Evolutionary conservation across 2,113 vertebrate species (phyloP).

Genomic region (Thamnaconus septentrionalis): DNA sequence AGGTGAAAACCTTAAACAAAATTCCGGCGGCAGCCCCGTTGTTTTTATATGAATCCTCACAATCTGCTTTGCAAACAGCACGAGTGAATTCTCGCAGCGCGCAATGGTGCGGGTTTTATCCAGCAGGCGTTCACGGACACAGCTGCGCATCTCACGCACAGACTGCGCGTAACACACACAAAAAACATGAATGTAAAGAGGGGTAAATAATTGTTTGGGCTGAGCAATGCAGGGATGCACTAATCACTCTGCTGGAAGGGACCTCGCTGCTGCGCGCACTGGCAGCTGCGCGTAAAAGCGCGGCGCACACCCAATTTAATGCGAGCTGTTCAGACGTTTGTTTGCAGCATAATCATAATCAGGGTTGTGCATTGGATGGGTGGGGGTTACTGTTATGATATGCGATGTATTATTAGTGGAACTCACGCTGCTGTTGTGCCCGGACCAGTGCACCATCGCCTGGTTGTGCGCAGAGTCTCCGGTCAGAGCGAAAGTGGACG

Average conservation of each 20-base stretch:
- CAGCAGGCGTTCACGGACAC: slow-evolving; percentile 8
- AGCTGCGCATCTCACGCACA: no score
- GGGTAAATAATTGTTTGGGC: no score
- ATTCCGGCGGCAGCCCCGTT: slow-evolving; percentile 31
- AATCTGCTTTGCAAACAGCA: slow-evolving; percentile 8
- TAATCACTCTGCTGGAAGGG: no score
- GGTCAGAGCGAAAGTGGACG: slow-evolving; percentile 87
- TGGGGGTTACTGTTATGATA: not conserved
- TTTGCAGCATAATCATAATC: no score
- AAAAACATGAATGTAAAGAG: no score
- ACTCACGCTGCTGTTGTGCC: slow-evolving; percentile 96
- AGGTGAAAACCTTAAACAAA: slow-evolving; percentile 36
- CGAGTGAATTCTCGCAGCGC: slow-evolving; percentile 29
- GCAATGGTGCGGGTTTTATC: slow-evolving; percentile 1
- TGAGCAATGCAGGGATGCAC: no score
- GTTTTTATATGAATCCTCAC: slow-evolving; percentile 21
- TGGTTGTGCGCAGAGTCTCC: slow-evolving; percentile 94
- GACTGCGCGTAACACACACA: no score
- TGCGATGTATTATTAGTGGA: not conserved
- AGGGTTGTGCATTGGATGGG: no score
- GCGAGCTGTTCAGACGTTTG: no score
- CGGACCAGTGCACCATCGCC: slow-evolving; percentile 96
- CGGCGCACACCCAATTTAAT: not conserved
- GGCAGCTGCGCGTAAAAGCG: slow-evolving; percentile 59
- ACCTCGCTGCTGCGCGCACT: slow-evolving; percentile 1